These are phyloP conservation scores for Gracilinanus agilis DNA, from an alignment of 2,113 vertebrate species.

Conservation along the genomic window DNA sequence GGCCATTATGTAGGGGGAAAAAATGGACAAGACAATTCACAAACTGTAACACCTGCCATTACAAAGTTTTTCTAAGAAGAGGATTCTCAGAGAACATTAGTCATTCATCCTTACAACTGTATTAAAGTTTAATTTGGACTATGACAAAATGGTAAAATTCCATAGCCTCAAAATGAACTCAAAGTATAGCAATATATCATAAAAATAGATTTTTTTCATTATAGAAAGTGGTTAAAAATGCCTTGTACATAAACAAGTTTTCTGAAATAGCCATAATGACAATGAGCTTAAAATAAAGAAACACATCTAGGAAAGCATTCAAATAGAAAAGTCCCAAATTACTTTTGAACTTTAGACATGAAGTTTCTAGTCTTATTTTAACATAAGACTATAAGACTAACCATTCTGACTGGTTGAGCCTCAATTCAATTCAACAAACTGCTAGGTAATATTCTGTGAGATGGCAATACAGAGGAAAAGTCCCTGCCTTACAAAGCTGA, in stretches of 20 bases:
- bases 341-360: background rate
- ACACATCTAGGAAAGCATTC: background rate
- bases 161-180: background rate
- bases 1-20: background rate
- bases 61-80: background rate
- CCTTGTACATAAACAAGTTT: background rate
- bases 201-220: background rate
- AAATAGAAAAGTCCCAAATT: background rate
- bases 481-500: background rate
- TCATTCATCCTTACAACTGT: background rate
- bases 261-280: background rate
- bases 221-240: background rate
- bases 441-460: background rate
- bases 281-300: accelerated
- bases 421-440: background rate
- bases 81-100: background rate
- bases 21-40: background rate
- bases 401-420: background rate
- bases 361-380: background rate
- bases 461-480: background rate
- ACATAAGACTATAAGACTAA: too few species aligned
- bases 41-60: background rate
- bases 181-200: background rate
- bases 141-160: background rate
- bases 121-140: background rate